A percentile compares a stretch with the other conserved stretches of the same genome.
phyloP scores from a whole-genome alignment of 2,888 invertebrate species.

The Druceiella hillmani region DNA sequence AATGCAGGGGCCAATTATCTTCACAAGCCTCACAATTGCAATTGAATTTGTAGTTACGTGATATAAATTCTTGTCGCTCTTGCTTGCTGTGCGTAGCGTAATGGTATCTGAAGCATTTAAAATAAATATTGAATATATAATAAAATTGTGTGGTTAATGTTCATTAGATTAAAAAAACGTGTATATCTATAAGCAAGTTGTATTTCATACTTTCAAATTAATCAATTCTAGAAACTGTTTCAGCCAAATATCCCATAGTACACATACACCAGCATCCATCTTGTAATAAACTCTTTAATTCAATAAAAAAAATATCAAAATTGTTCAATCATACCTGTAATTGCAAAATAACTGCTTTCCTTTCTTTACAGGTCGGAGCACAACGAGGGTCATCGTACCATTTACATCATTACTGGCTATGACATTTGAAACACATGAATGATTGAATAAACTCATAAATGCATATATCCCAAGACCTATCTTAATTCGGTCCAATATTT shows the following conservation, averaged over 20 bases:
- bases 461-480: conserved; percentile 70
- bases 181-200: too few relatives aligned
- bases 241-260: too few relatives aligned
- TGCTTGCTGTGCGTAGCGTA: conserved; percentile 57
- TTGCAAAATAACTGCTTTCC: conserved; percentile 74
- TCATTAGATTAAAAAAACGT: conserved; percentile 4
- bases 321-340: conserved; percentile 76
- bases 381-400: conserved; percentile 42
- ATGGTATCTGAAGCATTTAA: conserved; percentile 53
- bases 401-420: conserved; percentile 52
- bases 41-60: conserved; percentile 71
- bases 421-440: conserved; percentile 83
- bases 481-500: conserved; percentile 32
- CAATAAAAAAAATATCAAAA: too few relatives aligned
- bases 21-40: conserved; percentile 74
- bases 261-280: too few relatives aligned
- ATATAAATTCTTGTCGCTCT: conserved; percentile 55
- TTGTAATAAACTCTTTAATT: too few relatives aligned
- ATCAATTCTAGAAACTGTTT: too few relatives aligned
- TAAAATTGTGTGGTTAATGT: neutral
- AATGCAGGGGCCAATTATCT: conserved; percentile 62
- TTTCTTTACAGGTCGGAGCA: conserved; percentile 62
- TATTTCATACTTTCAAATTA: neutral
- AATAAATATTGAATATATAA: conserved; percentile 7
- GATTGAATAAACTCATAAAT: conserved; percentile 76